Evolutionary conservation across 2,797 vertebrate genomes (phyloP).

Genomic region (Arnoldichthys spilopterus): DNA sequence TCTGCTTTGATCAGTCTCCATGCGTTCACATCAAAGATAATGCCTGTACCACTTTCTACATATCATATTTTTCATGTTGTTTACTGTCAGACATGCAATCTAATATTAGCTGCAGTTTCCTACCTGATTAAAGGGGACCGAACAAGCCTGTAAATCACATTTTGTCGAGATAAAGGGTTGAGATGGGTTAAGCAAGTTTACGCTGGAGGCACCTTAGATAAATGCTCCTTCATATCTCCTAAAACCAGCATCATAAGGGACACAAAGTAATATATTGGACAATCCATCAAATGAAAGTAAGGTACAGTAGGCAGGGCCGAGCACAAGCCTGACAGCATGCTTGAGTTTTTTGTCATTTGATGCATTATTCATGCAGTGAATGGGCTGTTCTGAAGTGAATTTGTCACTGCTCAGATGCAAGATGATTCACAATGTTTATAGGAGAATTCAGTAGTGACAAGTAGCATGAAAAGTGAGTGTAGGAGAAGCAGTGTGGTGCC

Average conservation of each 20-base stretch:
- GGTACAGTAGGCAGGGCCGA: conserved; percentile 39
- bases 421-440: conserved; percentile 47
- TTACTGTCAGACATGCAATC: conserved; percentile 36
- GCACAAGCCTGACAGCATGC: conserved; percentile 50
- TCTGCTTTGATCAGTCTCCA: conserved; percentile 18
- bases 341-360: conserved; percentile 59
- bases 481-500: conserved; percentile 18
- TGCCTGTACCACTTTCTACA: conserved; percentile 14
- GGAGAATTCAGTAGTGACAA: conserved; percentile 52
- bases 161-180: conserved; percentile 37
- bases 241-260: conserved; percentile 57
- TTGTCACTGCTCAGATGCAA: conserved; percentile 47
- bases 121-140: conserved; percentile 30
- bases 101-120: conserved; percentile 34
- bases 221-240: conserved; percentile 61
- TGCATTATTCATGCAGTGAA: conserved; percentile 62
- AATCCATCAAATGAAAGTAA: conserved; percentile 64
- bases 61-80: conserved; percentile 35
- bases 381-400: conserved; percentile 35
- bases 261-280: conserved; percentile 68
- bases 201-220: conserved; percentile 56
- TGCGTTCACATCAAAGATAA: conserved; percentile 45
- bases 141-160: conserved; percentile 27
- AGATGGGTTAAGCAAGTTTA: conserved; percentile 60
- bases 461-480: conserved; percentile 37